Base-by-base conservation (phyloP, 2,797 vertebrate species). In the Xenentodon cancila region DNA sequence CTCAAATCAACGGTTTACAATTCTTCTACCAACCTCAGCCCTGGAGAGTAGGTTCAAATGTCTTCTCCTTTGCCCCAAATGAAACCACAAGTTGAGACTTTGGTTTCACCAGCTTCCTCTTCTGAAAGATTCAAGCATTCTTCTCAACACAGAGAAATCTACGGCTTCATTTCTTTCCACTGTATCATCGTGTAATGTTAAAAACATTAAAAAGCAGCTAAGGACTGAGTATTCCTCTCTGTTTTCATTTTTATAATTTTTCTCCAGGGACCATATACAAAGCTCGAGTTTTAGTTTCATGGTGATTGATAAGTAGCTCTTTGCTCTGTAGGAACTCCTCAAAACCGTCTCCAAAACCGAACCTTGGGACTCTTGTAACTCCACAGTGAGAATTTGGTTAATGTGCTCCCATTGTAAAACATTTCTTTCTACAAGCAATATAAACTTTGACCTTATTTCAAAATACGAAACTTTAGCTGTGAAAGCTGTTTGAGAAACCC, bases 31-130 rank as follows among this genome's bases (percentile, higher is more conserved):
- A 18, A 17, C 52, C 53, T 71, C 45, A 77, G 49, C 49, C 43
- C 22, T 59, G 76, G 42, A 56, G 67, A 69, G 5, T 46, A 54
- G 45, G 30, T 63, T 71, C 68, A 63, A 46, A 88, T 86, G 79
- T 84, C 90, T 79, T 91, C 59, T 51, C 77, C 85, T 37, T 59
- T 48, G 74, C 62, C 67, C 11, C 85, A 81, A 68, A 66, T 44
- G 2, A 20, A 51, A 59, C 17, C 34, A 20, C 37, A 0, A 37
- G 44, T 44, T 0, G 8, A 57, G 75, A 64, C 44, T 32, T 73
- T 82, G 53, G 65, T 81, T 50, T 82, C 77, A 68, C 60, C 66
- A 16, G 62, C 50, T 78, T 77, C 51, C 57, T 73, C 61, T 4
- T 54, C 58, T 64, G 58, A 80, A 60, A 77, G 76, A 67, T 18